Evolutionary conservation across 2,888 invertebrate genomes (phyloP).

Genomic region (Conistra vaccinii): DNA sequence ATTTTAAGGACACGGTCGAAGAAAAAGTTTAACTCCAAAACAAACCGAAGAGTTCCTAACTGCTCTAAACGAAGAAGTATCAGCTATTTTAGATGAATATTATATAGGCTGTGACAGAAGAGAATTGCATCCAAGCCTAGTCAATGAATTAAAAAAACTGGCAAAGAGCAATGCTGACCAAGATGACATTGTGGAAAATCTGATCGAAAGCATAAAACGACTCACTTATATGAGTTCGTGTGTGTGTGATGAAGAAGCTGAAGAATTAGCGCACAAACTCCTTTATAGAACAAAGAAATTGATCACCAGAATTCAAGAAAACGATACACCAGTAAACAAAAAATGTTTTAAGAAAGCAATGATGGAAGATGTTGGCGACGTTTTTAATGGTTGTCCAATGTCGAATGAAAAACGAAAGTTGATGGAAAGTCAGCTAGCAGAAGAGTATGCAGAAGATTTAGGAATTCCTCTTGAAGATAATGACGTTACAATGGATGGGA

Average conservation of each 20-base stretch:
- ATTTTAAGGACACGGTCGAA: conserved; percentile 22
- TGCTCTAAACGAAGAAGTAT: conserved; percentile 17
- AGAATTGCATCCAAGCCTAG: conserved; percentile 15
- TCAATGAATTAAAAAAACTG: conserved; percentile 21
- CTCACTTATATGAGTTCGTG: not conserved
- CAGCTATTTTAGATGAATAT: conserved; percentile 14
- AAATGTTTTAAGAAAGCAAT: conserved; percentile 23
- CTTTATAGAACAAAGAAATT: conserved; percentile 26
- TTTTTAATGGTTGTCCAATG: conserved; percentile 34
- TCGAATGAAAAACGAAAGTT: conserved; percentile 31
- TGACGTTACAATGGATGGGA: not conserved
- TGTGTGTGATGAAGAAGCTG: conserved; percentile 26
- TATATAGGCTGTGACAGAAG: conserved; percentile 12
- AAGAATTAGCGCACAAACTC: conserved; percentile 33
- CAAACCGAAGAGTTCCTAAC: conserved; percentile 9
- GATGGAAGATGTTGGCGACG: conserved; percentile 27
- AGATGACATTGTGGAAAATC: conserved; percentile 30
- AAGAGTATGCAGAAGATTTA: conserved; percentile 32
- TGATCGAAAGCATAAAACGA: conserved; percentile 6
- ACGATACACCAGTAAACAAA: conserved; percentile 9
- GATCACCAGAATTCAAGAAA: not conserved
- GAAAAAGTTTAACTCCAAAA: conserved; percentile 11
- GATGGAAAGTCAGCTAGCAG: conserved; percentile 43
- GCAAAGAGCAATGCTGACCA: not conserved
- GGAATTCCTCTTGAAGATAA: conserved; percentile 36